A percentile compares a stretch with the other conserved stretches of the same genome.
These are phyloP conservation scores for Polylopha cassiicola DNA, from an alignment of 2,888 invertebrate species.

Conservation along the genomic window DNA sequence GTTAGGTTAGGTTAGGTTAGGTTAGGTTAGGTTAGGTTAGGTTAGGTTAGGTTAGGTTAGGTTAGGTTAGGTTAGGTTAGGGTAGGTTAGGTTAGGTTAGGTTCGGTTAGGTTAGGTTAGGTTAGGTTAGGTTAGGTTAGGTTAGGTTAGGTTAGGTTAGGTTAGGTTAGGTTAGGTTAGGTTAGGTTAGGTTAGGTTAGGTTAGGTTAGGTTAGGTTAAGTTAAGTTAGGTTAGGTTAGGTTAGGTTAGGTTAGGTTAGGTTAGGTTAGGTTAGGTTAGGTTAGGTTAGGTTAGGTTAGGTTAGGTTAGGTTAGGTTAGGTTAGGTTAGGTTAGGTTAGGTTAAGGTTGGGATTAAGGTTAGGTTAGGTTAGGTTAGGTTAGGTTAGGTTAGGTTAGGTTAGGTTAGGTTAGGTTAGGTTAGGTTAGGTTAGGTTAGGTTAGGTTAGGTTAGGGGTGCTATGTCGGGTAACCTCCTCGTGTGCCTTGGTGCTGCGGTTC, in stretches of 20 bases:
- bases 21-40: no score
- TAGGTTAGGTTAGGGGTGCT: no score
- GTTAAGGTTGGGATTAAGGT: constrained; percentile 13
- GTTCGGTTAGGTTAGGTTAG: no score
- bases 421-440: constrained; percentile 9
- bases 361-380: constrained; percentile 20
- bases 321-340: constrained; percentile 12
- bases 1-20: no score
- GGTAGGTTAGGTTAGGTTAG: no score
- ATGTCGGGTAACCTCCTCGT: no score
- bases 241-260: constrained; percentile 14
- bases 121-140: constrained; percentile 20
- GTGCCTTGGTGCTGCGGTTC: no score
- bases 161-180: constrained; percentile 24
- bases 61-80: constrained; percentile 22
- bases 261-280: constrained; percentile 12
- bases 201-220: constrained; percentile 20
- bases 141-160: constrained; percentile 24
- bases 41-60: constrained; percentile 21
- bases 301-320: constrained; percentile 16
- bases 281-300: constrained; percentile 14
- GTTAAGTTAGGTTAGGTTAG: constrained; percentile 14
- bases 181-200: constrained; percentile 24
- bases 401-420: constrained; percentile 9
- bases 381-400: constrained; percentile 13